phyloP scores from a whole-genome alignment of 2,888 invertebrate genomes.

The Drosophila gaucha region DNA sequence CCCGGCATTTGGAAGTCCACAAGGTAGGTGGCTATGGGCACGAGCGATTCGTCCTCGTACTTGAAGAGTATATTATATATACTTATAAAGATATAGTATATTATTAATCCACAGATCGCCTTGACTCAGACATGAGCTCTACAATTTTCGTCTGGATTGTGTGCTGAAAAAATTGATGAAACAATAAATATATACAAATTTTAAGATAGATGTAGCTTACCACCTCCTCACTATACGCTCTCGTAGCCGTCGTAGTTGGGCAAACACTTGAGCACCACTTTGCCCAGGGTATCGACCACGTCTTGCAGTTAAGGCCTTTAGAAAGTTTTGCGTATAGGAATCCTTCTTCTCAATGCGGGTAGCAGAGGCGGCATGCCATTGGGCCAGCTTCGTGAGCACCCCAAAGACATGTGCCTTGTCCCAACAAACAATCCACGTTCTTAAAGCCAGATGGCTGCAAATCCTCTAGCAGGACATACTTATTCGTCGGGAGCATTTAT shows the following conservation, averaged over 20 bases:
- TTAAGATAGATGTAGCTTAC: background rate
- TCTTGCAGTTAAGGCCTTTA: background rate
- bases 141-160: constrained; percentile 20
- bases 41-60: constrained; percentile 49
- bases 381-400: background rate
- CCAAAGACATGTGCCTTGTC: background rate
- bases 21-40: constrained; percentile 60
- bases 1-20: constrained; percentile 74
- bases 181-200: background rate
- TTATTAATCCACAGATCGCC: constrained; percentile 76
- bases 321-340: constrained; percentile 2
- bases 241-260: background rate
- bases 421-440: background rate
- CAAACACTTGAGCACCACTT: background rate
- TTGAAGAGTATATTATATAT: constrained; percentile 81
- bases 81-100: too few species aligned
- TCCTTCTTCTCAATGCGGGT: background rate
- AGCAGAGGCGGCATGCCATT: constrained; percentile 2
- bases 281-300: background rate
- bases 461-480: constrained; percentile 4
- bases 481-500: constrained; percentile 45
- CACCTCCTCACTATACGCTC: background rate
- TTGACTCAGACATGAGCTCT: constrained; percentile 42
- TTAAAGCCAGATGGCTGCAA: background rate
- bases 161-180: background rate